Conservation (phyloP, 2,888 invertebrate genomes). For the Brenthis daphne region DNA sequence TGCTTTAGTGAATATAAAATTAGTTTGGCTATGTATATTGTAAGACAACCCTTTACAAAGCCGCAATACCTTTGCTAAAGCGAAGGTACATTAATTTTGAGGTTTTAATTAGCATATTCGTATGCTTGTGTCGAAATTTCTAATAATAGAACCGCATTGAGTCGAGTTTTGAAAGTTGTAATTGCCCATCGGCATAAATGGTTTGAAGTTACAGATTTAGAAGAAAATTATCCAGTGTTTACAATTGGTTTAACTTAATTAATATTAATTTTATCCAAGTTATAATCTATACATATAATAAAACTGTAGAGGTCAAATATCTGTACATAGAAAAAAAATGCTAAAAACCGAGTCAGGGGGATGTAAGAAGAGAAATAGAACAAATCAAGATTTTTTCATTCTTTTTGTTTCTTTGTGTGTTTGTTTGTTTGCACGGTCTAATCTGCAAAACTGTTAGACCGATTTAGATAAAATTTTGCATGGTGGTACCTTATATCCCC, state of each 20-base stretch:
- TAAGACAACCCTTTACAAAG: constrained; percentile 29
- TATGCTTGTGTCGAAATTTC: constrained; percentile 19
- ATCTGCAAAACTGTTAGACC: too few species aligned
- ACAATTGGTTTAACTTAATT: background rate
- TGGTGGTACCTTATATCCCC: background rate
- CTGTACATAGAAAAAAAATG: too few species aligned
- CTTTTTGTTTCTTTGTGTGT: too few species aligned
- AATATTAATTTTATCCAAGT: too few species aligned
- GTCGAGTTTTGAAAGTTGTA: constrained; percentile 27
- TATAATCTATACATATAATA: too few species aligned
- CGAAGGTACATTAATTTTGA: constrained; percentile 33
- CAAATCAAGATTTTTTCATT: too few species aligned
- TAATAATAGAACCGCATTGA: constrained; percentile 35
- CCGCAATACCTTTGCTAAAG: constrained; percentile 29
- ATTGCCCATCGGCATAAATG: constrained; percentile 7
- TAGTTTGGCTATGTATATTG: constrained; percentile 26
- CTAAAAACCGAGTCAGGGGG: too few species aligned
- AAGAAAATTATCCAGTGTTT: constrained; percentile 12
- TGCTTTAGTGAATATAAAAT: constrained; percentile 29
- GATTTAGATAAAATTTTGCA: background rate
- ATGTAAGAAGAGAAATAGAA: too few species aligned
- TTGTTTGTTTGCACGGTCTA: too few species aligned
- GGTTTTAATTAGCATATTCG: constrained; percentile 38
- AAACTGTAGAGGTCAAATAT: too few species aligned
- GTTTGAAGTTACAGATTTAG: background rate